A percentile compares a stretch with the other conserved stretches of the same genome.
Conservation (phyloP, 2,113 vertebrate genomes). For the Bubo blakistoni region DNA sequence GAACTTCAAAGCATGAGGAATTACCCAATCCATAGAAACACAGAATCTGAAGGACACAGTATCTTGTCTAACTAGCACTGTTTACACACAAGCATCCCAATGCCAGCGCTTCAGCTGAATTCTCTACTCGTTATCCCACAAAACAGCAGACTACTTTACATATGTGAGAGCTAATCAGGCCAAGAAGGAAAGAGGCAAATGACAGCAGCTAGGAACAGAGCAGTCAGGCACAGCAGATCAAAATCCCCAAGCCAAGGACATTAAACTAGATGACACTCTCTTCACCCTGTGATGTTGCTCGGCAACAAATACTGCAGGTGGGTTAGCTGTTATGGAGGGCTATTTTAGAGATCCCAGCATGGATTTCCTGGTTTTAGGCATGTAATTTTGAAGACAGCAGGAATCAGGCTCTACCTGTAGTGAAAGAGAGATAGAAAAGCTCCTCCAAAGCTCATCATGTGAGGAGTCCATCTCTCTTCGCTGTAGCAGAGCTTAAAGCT, state of each 20-base stretch:
- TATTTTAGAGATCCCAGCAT: neutral
- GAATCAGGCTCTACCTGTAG: neutral
- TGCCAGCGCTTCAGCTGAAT: neutral
- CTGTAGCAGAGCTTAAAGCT: neutral
- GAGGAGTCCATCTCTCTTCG: neutral
- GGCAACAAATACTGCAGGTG: neutral
- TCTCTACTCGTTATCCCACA: neutral
- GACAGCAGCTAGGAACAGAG: neutral
- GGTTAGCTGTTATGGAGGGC: neutral
- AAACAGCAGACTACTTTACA: neutral
- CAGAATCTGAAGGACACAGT: neutral
- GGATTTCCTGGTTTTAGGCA: neutral
- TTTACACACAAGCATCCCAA: neutral
- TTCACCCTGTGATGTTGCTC: neutral
- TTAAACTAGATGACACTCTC: neutral
- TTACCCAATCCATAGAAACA: neutral
- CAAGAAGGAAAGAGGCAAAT: neutral
- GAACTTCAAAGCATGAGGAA: neutral
- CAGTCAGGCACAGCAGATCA: neutral
- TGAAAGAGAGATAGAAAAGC: neutral
- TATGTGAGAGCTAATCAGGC: neutral
- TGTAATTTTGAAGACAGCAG: neutral
- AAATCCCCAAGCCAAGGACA: neutral
- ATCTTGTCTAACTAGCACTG: neutral
- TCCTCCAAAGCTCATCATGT: neutral